A percentile compares a stretch with the other conserved stretches of the same genome.
phyloP scores from a whole-genome alignment of 2,888 invertebrate species.

The Pseudococcus jackbeardsleyi region DNA sequence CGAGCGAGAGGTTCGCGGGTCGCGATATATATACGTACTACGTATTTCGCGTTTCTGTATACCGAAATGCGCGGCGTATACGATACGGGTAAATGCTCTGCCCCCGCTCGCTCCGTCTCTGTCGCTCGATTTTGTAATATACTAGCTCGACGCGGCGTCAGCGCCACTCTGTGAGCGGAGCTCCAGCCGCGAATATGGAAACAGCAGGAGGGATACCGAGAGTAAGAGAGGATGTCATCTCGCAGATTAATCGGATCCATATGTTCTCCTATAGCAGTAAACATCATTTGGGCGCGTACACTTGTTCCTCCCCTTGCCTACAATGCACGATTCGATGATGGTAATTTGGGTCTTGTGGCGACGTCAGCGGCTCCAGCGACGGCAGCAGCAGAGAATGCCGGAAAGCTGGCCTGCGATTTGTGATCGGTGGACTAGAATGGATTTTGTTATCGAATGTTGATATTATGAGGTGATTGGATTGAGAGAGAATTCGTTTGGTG shows the following conservation, averaged over 20 bases:
- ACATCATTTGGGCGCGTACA: too few relatives aligned
- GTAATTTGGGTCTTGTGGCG: too few relatives aligned
- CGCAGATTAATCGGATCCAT: conserved; percentile 33
- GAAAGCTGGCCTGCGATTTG: too few relatives aligned
- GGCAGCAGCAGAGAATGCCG: too few relatives aligned
- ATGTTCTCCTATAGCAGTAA: not conserved
- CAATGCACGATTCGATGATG: too few relatives aligned
- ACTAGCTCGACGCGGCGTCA: not conserved
- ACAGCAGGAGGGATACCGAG: conserved; percentile 4
- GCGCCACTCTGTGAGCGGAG: not conserved
- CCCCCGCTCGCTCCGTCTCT: not conserved
- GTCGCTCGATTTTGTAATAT: not conserved
- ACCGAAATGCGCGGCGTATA: not conserved
- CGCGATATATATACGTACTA: not conserved
- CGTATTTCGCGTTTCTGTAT: not conserved
- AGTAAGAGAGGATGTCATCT: not conserved
- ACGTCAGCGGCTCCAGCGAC: too few relatives aligned
- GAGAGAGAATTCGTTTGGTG: too few relatives aligned
- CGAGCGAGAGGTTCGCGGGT: conserved; percentile 5
- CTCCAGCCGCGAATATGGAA: conserved; percentile 16
- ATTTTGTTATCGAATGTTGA: too few relatives aligned
- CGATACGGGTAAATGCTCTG: not conserved
- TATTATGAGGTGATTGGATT: too few relatives aligned
- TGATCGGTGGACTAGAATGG: too few relatives aligned
- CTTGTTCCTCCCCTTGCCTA: too few relatives aligned